These are phyloP conservation scores for Chrysemys picta DNA, from an alignment of 2,113 vertebrate genomes.

Conservation along the genomic window DNA sequence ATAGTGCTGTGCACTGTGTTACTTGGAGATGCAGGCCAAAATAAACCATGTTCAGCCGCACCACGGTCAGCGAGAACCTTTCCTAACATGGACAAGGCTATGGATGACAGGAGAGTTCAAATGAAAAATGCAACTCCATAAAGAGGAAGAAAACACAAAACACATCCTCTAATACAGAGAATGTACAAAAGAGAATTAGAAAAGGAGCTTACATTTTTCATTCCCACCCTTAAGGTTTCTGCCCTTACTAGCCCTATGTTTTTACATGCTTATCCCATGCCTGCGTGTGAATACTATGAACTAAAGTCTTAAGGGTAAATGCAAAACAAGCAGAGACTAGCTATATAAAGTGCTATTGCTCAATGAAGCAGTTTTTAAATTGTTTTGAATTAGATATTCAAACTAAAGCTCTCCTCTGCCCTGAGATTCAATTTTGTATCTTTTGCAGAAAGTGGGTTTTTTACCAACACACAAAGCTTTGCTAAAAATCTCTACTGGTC, in stretches of 20 bases:
- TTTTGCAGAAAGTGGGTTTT: constrained; percentile 31
- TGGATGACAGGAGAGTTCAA: background rate
- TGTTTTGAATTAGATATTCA: constrained; percentile 65
- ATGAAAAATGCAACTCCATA: background rate
- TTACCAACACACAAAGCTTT: background rate
- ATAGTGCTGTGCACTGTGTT: background rate
- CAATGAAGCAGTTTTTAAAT: constrained; percentile 54
- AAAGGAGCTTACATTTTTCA: constrained; percentile 5
- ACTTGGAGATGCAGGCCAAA: background rate
- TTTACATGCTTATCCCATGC: constrained; percentile 42
- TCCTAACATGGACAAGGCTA: rapidly evolving
- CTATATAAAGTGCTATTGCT: constrained; percentile 29
- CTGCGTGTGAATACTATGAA: constrained; percentile 49
- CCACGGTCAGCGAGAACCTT: background rate
- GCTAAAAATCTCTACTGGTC: background rate
- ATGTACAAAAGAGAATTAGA: background rate
- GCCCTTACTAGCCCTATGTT: constrained; percentile 2
- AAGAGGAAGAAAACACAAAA: background rate
- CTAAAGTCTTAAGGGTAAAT: constrained; percentile 63
- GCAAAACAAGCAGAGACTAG: constrained; percentile 79
- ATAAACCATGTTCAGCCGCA: background rate
- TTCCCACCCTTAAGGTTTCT: constrained; percentile 6
- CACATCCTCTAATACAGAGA: background rate
- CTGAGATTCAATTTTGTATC: constrained; percentile 56
- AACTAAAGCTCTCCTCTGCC: constrained; percentile 50